These are phyloP conservation scores for Stenurella melanura DNA, from an alignment of 2,888 invertebrate genomes.

Conservation along the genomic window DNA sequence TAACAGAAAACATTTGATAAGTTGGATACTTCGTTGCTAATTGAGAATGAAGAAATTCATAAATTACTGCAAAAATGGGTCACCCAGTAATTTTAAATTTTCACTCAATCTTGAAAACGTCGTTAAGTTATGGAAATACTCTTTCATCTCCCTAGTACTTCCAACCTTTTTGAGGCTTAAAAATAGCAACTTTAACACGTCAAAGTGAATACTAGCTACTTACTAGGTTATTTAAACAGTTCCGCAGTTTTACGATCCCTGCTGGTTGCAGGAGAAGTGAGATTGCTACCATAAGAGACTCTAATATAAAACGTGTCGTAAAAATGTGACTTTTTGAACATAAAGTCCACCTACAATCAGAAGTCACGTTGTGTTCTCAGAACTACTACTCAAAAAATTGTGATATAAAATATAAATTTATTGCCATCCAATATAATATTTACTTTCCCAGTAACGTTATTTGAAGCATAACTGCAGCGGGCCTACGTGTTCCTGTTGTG, in stretches of 20 bases:
- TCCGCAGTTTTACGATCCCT: conserved; percentile 33
- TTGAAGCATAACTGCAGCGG: conserved; percentile 39
- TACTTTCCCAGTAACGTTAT: conserved; percentile 40
- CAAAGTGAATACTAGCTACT: conserved; percentile 7
- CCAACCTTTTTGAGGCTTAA: neutral
- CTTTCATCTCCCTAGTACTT: neutral
- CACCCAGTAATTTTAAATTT: neutral
- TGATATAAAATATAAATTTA: conserved; percentile 55
- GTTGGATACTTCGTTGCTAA: no score
- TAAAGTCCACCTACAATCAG: conserved; percentile 55
- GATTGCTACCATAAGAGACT: conserved; percentile 35
- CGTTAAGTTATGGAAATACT: neutral
- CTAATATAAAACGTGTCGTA: conserved; percentile 43
- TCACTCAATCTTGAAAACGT: neutral
- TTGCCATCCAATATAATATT: conserved; percentile 46
- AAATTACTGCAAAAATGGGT: no score
- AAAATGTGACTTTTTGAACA: conserved; percentile 47
- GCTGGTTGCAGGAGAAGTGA: conserved; percentile 30
- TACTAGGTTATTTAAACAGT: conserved; percentile 34
- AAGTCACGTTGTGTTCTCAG: conserved; percentile 52
- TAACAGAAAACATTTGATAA: no score
- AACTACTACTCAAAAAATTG: conserved; percentile 47
- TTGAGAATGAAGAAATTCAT: no score
- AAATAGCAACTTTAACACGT: conserved; percentile 18
- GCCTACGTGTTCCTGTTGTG: conserved; percentile 48